A percentile compares a stretch with the other conserved stretches of the same genome.
These are phyloP conservation scores for Tetraodon nigroviridis DNA, from an alignment of 2,113 vertebrate species.

Conservation along the genomic window DNA sequence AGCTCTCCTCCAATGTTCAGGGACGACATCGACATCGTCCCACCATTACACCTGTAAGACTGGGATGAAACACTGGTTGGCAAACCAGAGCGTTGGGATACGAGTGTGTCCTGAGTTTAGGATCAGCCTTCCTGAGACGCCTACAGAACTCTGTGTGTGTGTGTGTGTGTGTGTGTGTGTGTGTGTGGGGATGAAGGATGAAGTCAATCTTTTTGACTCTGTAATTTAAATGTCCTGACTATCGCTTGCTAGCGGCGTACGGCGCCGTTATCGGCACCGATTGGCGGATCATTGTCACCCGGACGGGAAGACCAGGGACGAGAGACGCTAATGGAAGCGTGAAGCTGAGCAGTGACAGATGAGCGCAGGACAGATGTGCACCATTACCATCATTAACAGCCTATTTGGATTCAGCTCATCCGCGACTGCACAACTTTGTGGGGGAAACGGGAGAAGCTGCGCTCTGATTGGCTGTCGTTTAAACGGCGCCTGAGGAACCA, in stretches of 20 bases:
- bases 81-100: neutral
- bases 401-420: conserved; percentile 12
- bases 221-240: conserved; percentile 45
- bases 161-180: conserved; percentile 5
- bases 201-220: conserved; percentile 34
- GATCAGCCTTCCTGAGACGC: neutral
- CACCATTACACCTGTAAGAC: no score
- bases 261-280: conserved; percentile 54
- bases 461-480: no score
- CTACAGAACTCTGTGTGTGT: neutral
- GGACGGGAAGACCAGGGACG: conserved; percentile 10
- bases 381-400: conserved; percentile 9
- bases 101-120: neutral
- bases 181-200: neutral
- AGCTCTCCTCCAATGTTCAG: no score
- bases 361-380: neutral
- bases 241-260: conserved; percentile 11
- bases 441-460: neutral
- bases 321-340: conserved; percentile 30
- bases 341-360: conserved; percentile 1
- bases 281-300: conserved; percentile 30
- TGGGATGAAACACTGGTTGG: no score
- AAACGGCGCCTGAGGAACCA: no score
- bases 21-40: no score
- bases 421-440: conserved; percentile 1